Conservation (phyloP, 2,113 vertebrate genomes). For the Scalopus aquaticus region DNA sequence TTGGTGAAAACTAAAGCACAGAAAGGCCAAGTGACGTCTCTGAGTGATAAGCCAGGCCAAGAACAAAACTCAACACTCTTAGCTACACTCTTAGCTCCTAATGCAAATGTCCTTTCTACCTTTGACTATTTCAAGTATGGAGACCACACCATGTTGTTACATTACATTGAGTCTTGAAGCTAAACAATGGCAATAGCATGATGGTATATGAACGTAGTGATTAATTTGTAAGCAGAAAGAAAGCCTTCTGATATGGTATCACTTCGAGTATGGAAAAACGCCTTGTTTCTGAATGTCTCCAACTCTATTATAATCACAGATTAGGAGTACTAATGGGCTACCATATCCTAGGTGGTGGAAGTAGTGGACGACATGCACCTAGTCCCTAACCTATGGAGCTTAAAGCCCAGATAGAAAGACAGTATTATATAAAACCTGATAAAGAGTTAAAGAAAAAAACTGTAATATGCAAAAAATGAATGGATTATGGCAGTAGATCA, state of each 20-base stretch:
- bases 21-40: not conserved
- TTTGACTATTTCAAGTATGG: not conserved
- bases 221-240: not conserved
- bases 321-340: not conserved
- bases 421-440: constrained; percentile 3
- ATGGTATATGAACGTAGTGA: not conserved
- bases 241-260: not conserved
- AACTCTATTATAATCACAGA: not conserved
- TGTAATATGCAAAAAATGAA: not conserved
- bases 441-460: not conserved
- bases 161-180: not conserved
- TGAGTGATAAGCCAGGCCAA: not conserved
- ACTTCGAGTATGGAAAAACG: not conserved
- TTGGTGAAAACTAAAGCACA: not conserved
- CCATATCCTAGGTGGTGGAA: not conserved
- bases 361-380: not conserved
- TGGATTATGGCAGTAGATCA: not conserved
- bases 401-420: constrained; percentile 6
- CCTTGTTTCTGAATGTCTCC: not conserved
- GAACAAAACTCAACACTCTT: not conserved
- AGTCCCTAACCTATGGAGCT: not conserved
- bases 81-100: not conserved
- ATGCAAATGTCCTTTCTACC: not conserved
- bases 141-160: not conserved
- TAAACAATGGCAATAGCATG: not conserved